Base-by-base conservation (phyloP, 2,113 vertebrate species). In the Cranoglanis bouderius region DNA sequence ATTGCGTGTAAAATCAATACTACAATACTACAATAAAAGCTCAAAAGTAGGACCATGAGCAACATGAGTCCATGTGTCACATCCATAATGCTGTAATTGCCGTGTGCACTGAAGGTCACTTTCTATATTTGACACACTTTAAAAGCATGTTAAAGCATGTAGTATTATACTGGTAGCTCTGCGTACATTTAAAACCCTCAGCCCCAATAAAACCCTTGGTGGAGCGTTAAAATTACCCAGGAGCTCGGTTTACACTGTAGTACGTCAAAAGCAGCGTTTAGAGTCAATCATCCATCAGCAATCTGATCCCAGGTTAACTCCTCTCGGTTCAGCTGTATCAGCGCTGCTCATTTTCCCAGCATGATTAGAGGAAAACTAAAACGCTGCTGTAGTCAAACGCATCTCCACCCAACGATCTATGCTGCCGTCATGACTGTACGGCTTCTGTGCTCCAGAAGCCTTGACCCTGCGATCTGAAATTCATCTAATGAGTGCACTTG, bases 401-500 rank as follows among this genome's bases (percentile, higher is more conserved):
- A 59, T 32, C 63, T 16, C 82, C 85, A 84, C 86, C 67, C 81
- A 85, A 83, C 83, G 35, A 77, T 70, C 65, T 32, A 6, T 1
- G 13, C n/a, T 16, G 16, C 14, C 6, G 6, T 53, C 63, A 75
- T 80, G 85, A 81, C 82, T 6, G 75, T 43, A 51, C 55, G 14
- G 83, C 51, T 49, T 46, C 59, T 77, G 87, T 32, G 84, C 77
- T 84, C 55, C 80, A 67, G 82, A 38, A 67, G 35, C 67, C 55
- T 43, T 61, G 35, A 78, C 80, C 61, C 49, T 35, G 21, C 3
- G 10, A 85, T 80, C 40, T 83, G 61, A 84, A 86, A 83, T 18
- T 59, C 26, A 87, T 43, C 38, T 88, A 85, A 90, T 82, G 84
- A 74, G 81, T 67, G 70, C 78, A 65, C 80, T 87, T 63, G 35